A percentile compares a stretch with the other conserved stretches of the same genome.
These are phyloP conservation scores for Diachrysia chrysitis DNA, from an alignment of 2,888 invertebrate species.

Conservation along the genomic window DNA sequence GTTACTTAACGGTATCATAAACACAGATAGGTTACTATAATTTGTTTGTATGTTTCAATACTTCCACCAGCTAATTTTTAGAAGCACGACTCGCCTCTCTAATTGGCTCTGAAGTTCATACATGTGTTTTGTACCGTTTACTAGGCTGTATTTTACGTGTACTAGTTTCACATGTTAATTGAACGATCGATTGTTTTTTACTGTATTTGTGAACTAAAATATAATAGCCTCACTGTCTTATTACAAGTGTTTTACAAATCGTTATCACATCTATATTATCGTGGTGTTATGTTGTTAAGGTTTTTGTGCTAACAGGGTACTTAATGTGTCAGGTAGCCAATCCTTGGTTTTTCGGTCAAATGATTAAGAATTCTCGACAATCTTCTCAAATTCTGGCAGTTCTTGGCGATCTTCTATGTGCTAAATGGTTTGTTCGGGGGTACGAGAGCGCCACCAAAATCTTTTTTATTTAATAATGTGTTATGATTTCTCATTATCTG, in stretches of 20 bases:
- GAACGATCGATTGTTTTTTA: neutral
- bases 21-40: neutral
- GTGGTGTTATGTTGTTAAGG: neutral
- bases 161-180: constrained; percentile 24
- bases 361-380: too few species aligned
- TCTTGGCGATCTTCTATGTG: too few species aligned
- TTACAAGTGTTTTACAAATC: neutral
- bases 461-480: too few species aligned
- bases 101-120: constrained; percentile 73
- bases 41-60: neutral
- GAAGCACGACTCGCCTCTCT: constrained; percentile 68
- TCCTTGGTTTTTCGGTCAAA: too few species aligned
- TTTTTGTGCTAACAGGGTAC: too few species aligned
- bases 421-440: too few species aligned
- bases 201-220: neutral
- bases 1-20: too few species aligned
- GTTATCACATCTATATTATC: neutral
- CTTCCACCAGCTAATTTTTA: neutral
- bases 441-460: too few species aligned
- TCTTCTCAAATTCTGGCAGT: too few species aligned
- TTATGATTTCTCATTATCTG: too few species aligned
- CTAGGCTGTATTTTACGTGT: constrained; percentile 15
- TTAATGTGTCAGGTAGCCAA: too few species aligned
- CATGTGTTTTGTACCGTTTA: constrained; percentile 50
- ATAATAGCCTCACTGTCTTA: neutral